Conservation (phyloP, 1,140 invertebrate species). For the Megalonaias nervosa region DNA sequence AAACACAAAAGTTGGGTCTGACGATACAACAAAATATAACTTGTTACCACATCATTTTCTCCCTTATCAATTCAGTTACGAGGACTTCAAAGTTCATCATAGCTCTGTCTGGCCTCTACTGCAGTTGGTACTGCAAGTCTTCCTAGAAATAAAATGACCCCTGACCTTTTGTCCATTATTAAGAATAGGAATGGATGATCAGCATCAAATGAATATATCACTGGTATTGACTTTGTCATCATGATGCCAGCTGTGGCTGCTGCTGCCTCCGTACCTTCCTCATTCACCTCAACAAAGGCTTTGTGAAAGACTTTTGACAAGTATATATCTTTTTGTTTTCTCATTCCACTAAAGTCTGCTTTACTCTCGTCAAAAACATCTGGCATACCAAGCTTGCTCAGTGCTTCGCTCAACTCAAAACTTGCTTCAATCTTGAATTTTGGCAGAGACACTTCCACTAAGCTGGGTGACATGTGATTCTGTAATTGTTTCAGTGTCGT, state of each 20-base stretch:
- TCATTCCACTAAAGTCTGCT: conserved; percentile 59
- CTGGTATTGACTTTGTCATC: not conserved
- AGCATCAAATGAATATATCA: conserved; percentile 76
- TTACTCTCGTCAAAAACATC: conserved; percentile 54
- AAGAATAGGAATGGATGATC: conserved; percentile 83
- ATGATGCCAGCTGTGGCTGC: conserved; percentile 42
- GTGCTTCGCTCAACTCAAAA: conserved; percentile 71
- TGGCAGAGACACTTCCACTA: conserved; percentile 73
- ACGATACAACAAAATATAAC: too few relatives aligned
- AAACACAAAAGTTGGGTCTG: too few relatives aligned
- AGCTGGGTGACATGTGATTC: not conserved
- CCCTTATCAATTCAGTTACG: too few relatives aligned
- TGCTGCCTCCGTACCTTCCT: conserved; percentile 58
- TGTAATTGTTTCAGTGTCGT: conserved; percentile 65
- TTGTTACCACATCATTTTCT: too few relatives aligned
- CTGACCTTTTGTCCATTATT: conserved; percentile 77
- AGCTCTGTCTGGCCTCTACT: not conserved
- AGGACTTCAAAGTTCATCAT: conserved; percentile 12
- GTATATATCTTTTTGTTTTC: conserved; percentile 30
- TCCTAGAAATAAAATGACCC: conserved; percentile 80
- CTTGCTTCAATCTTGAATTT: conserved; percentile 79
- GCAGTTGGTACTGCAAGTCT: conserved; percentile 28
- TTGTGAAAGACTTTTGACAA: conserved; percentile 71
- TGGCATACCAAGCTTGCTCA: conserved; percentile 73
- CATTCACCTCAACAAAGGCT: conserved; percentile 74